phyloP scores from a whole-genome alignment of 2,888 invertebrate species.

The Euplexia lucipara region DNA sequence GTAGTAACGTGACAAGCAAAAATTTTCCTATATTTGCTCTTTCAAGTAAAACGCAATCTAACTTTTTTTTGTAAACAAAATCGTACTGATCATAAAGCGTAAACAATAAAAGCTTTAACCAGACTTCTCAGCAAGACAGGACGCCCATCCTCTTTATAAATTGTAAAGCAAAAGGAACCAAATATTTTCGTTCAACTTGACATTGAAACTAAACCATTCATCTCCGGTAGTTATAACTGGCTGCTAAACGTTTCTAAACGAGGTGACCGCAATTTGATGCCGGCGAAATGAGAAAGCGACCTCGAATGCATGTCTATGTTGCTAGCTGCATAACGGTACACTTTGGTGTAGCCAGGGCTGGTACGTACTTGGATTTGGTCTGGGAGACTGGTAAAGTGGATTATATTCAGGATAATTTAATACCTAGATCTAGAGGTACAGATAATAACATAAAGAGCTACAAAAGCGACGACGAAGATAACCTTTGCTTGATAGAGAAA shows the following conservation, averaged over 20 bases:
- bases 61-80: too few species aligned
- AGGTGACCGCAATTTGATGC: conserved; percentile 76
- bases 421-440: too few species aligned
- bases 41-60: too few species aligned
- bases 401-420: too few species aligned
- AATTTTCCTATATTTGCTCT: too few species aligned
- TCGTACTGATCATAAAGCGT: too few species aligned
- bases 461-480: too few species aligned
- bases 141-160: neutral
- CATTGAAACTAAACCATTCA: conserved; percentile 61
- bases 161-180: neutral
- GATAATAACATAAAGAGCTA: too few species aligned
- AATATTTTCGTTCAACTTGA: conserved; percentile 51
- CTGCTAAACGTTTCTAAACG: conserved; percentile 65
- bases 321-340: conserved; percentile 70
- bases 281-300: conserved; percentile 75
- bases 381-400: conserved; percentile 7
- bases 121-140: too few species aligned
- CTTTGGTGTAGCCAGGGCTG: conserved; percentile 57
- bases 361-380: conserved; percentile 20
- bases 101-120: too few species aligned
- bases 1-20: too few species aligned
- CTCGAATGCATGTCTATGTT: conserved; percentile 70
- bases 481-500: too few species aligned
- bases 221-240: conserved; percentile 59